These are phyloP conservation scores for Tortrix viridana DNA, from an alignment of 2,888 invertebrate genomes.

Conservation along the genomic window DNA sequence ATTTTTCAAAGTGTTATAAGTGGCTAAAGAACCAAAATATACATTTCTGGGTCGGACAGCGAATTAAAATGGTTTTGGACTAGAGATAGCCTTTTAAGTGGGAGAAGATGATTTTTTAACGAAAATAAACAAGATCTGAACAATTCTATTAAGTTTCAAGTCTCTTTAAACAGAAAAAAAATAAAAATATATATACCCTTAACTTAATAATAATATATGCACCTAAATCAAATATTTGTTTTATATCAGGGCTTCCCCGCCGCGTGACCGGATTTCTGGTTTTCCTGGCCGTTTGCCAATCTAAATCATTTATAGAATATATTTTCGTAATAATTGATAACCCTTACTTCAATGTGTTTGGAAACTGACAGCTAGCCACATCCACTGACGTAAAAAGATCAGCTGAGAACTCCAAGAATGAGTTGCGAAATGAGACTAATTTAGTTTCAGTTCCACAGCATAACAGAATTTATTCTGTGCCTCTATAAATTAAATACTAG, in stretches of 20 bases:
- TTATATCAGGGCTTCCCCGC: constrained; percentile 51
- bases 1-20: background rate
- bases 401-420: too few species aligned
- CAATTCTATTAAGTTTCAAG: too few species aligned
- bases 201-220: background rate
- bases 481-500: too few species aligned
- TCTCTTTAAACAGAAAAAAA: too few species aligned
- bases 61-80: background rate
- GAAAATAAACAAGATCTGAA: too few species aligned
- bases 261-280: constrained; percentile 45
- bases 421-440: too few species aligned
- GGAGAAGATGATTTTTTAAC: too few species aligned
- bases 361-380: background rate
- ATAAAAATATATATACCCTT: too few species aligned
- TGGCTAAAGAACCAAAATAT: background rate
- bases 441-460: too few species aligned
- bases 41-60: background rate
- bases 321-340: constrained; percentile 14
- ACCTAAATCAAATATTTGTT: constrained; percentile 18
- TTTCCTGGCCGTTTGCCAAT: constrained; percentile 54
- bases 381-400: too few species aligned
- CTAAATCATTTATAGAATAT: constrained; percentile 45
- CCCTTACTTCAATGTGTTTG: constrained; percentile 18
- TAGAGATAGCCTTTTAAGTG: too few species aligned
- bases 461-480: too few species aligned